Base-by-base conservation (phyloP, 2,888 invertebrate genomes). In the Drosophila anceps region DNA sequence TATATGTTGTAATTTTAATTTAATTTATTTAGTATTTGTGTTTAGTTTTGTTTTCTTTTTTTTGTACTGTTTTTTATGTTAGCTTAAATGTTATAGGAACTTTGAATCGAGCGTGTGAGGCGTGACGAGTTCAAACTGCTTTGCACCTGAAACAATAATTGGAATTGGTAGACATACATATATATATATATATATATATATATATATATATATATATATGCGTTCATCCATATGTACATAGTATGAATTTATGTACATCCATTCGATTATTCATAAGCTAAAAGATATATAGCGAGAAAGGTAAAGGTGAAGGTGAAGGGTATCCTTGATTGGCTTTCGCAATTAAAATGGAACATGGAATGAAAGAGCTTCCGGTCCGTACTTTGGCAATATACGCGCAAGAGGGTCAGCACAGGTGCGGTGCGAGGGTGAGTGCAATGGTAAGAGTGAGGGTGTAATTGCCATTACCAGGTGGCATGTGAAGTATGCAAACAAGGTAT, bases 71-170 rank as follows among this genome's bases (percentile, higher is more conserved):
- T 71, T 86, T 83, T 68, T 65, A 18, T 54, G 58, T 78, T 72
- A 62, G 50, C 84, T 85, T 85, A 85, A 71, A 74, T 77, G 66
- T 90, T 85, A 86, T 86, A 86, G 86, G 86, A 86, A 86, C 86
- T 86, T 77, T 74, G 20, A 73, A 76, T 87, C 79, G 71, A 80
- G 66, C 57, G 74, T 51, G 81, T 63, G 65, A 18, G 18, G 73
- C 62, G 68, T 69, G 60, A 64, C 55, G 66, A 73, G 63, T 54
- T 79, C 39, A 60, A 73, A 73, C 69, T 79, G 65, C 70, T 59
- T 67, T 86, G 67, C 63, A 71, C 74, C 81, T 86, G 64, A n/a
- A 68, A 60, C 12, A 27, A 15, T n/a, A 31, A 48, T 31, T n/a
- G 27, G n/a, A 27, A 46, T n/a, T n/a, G 24, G 20, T 29, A 31